Conservation (phyloP, 2,113 vertebrate species). For the Euleptes europaea region DNA sequence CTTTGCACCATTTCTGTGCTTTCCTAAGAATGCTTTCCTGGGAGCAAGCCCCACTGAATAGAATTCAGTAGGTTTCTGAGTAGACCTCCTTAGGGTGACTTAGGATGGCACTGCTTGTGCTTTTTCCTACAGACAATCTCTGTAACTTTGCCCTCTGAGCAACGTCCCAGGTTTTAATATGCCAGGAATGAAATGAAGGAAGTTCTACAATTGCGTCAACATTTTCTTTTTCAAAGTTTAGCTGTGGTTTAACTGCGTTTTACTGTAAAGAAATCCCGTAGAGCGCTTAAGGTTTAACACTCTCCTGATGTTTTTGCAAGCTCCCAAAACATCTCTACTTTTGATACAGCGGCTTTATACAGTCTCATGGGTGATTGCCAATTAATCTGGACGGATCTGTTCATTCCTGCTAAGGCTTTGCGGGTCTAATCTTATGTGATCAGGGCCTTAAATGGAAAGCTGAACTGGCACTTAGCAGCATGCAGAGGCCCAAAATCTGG, state of each 20-base stretch:
- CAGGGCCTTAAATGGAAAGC: background rate
- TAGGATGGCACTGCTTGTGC: background rate
- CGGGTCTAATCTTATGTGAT: background rate
- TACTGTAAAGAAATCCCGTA: background rate
- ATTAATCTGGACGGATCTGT: background rate
- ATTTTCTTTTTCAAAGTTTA: too few relatives aligned
- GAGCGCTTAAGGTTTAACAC: background rate
- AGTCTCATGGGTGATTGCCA: background rate
- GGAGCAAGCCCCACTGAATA: too few relatives aligned
- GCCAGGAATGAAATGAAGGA: too few relatives aligned
- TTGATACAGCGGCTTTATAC: background rate
- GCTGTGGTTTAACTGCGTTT: background rate
- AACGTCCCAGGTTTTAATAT: too few relatives aligned
- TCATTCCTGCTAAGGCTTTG: background rate
- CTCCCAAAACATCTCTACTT: background rate
- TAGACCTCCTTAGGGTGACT: too few relatives aligned
- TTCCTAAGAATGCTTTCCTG: too few relatives aligned
- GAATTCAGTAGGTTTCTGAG: too few relatives aligned
- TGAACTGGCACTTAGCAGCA: background rate
- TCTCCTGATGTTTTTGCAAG: background rate
- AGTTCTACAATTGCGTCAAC: too few relatives aligned
- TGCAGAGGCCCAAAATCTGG: background rate
- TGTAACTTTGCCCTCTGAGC: too few relatives aligned
- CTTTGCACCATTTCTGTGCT: too few relatives aligned
- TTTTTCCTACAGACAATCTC: background rate